phyloP scores from a whole-genome alignment of 2,888 invertebrate species.

The Ophraella communa region DNA sequence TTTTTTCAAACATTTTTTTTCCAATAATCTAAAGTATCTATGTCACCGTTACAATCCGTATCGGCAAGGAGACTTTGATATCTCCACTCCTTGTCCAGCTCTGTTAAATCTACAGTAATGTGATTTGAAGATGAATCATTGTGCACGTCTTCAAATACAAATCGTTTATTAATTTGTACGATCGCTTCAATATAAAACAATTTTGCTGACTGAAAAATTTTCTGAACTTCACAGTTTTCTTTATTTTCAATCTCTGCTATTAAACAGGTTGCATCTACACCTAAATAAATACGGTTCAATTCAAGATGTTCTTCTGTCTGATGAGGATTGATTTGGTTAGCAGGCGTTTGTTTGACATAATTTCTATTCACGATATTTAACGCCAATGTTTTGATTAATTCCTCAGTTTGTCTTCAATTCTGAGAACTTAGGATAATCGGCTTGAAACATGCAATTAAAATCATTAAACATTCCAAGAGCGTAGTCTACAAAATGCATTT shows the following conservation, averaged over 20 bases:
- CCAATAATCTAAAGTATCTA: neutral
- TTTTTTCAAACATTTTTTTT: conserved; percentile 9
- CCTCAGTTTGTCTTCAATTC: no score
- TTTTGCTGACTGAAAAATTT: conserved; percentile 12
- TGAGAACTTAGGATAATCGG: conserved; percentile 2
- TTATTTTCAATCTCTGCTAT: conserved; percentile 8
- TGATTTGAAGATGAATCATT: conserved; percentile 9
- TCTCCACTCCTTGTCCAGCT: conserved; percentile 16
- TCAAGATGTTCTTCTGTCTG: conserved; percentile 10
- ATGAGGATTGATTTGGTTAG: conserved; percentile 11
- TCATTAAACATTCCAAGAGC: no score
- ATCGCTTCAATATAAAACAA: conserved; percentile 17
- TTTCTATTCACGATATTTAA: conserved; percentile 11
- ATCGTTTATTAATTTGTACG: conserved; percentile 13
- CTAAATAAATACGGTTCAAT: conserved; percentile 11
- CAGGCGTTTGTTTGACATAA: conserved; percentile 14
- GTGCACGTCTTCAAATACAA: conserved; percentile 15
- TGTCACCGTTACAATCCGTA: neutral
- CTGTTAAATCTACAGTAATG: conserved; percentile 14
- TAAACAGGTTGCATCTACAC: conserved; percentile 3
- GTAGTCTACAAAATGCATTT: no score
- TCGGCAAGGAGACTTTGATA: conserved; percentile 3
- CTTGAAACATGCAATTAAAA: no score
- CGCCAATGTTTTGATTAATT: conserved; percentile 1
- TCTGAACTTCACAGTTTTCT: conserved; percentile 9